phyloP scores from a whole-genome alignment of 2,888 invertebrate species.

The Apodemia zela region DNA sequence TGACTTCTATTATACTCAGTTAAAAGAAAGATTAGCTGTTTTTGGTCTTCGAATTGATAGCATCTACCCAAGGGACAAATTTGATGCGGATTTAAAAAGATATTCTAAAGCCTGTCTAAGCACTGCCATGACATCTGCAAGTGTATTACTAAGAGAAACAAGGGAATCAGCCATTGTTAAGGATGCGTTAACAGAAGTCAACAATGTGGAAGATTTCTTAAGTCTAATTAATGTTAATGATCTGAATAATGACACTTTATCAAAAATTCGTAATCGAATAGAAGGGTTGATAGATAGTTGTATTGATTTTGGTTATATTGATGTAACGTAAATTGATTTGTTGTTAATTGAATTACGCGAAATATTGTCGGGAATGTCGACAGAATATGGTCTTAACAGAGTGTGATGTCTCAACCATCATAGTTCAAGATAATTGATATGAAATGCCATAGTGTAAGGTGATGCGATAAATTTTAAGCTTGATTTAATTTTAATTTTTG shows the following conservation, averaged over 20 bases:
- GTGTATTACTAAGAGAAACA: conserved; percentile 12
- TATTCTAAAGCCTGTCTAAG: conserved; percentile 36
- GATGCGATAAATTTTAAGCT: no score
- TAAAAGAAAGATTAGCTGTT: conserved; percentile 35
- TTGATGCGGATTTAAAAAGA: conserved; percentile 39
- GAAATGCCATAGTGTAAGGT: no score
- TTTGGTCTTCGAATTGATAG: conserved; percentile 36
- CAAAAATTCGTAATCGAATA: conserved; percentile 28
- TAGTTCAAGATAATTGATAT: no score
- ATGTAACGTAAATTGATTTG: neutral
- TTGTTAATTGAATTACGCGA: no score
- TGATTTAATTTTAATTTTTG: no score
- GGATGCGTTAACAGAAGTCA: neutral
- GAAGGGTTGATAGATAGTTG: conserved; percentile 35
- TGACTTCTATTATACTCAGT: conserved; percentile 37
- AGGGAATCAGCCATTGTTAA: conserved; percentile 9
- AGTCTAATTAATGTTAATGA: neutral
- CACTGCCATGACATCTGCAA: conserved; percentile 8
- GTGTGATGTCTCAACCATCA: no score
- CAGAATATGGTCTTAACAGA: no score
- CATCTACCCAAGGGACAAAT: conserved; percentile 38
- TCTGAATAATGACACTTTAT: conserved; percentile 20
- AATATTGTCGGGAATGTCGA: no score
- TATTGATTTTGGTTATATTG: conserved; percentile 27
- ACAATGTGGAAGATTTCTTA: neutral